These are phyloP conservation scores for Neofelis nebulosa DNA, from an alignment of 2,113 vertebrate genomes.

Conservation along the genomic window DNA sequence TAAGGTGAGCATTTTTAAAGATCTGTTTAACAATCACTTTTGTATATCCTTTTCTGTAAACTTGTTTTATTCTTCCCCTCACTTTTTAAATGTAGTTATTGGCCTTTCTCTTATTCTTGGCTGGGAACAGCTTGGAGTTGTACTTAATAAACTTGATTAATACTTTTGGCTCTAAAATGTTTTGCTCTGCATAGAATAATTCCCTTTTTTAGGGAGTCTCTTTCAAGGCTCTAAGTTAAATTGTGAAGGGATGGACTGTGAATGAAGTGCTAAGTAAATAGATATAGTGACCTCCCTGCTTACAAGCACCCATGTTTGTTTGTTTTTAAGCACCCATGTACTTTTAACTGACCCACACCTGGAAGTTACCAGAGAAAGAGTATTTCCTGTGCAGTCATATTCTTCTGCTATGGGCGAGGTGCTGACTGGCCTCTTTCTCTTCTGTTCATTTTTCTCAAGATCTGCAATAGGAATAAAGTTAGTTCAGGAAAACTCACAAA, in stretches of 20 bases:
- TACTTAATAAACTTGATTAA: not conserved
- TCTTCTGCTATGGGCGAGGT: not conserved
- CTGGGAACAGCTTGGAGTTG: not conserved
- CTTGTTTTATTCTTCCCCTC: not conserved
- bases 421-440: not conserved
- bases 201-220: not conserved
- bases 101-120: not conserved
- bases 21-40: not conserved
- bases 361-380: not conserved
- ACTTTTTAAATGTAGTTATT: not conserved
- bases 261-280: not conserved
- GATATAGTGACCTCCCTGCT: not conserved
- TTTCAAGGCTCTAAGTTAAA: slow-evolving; percentile 4
- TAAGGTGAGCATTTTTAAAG: not conserved
- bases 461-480: not conserved
- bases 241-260: not conserved
- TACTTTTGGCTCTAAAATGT: not conserved
- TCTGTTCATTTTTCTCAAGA: not conserved
- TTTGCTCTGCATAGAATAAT: not conserved
- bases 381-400: not conserved
- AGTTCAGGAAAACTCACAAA: not conserved
- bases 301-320: not conserved
- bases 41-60: not conserved
- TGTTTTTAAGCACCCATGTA: not conserved
- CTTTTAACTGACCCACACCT: not conserved